A percentile compares a stretch with the other conserved stretches of the same genome.
Evolutionary conservation across 2,113 vertebrate species (phyloP).

Genomic region (Zootoca vivipara): DNA sequence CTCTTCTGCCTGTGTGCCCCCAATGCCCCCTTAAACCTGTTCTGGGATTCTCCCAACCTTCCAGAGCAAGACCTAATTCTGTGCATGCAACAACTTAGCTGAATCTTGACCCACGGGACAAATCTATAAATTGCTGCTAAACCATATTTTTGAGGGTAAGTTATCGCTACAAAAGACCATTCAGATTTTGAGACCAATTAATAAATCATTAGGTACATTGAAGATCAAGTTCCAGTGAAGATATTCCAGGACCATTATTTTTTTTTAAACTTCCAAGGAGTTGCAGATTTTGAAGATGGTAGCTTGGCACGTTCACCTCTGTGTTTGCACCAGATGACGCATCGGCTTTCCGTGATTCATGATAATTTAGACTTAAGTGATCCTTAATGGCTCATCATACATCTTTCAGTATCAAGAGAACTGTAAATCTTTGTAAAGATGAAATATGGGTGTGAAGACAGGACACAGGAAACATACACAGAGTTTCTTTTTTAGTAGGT

Average conservation of each 20-base stretch:
- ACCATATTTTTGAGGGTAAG: neutral
- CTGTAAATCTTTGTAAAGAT: neutral
- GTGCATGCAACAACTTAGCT: neutral
- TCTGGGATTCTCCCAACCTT: too few species aligned
- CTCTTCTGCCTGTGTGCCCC: too few species aligned
- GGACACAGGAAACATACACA: neutral
- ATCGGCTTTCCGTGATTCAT: neutral
- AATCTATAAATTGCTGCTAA: too few species aligned
- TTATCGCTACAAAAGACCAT: neutral
- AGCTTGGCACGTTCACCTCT: neutral
- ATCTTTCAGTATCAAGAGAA: neutral
- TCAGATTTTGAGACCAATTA: slow-evolving; percentile 5
- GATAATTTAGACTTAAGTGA: slow-evolving; percentile 1
- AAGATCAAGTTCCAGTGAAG: slow-evolving; percentile 7
- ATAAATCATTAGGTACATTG: neutral
- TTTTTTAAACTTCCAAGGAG: slow-evolving; percentile 19
- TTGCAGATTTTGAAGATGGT: neutral
- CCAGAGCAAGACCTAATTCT: too few species aligned
- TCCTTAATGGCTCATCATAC: slow-evolving; percentile 6
- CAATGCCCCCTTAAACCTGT: too few species aligned
- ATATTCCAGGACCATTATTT: neutral
- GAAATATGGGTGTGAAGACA: slow-evolving; percentile 8
- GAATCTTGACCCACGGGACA: neutral
- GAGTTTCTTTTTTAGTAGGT: slow-evolving; percentile 3
- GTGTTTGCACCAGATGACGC: neutral